Conservation (phyloP, 1,140 invertebrate genomes). For the Dreissena polymorpha region DNA sequence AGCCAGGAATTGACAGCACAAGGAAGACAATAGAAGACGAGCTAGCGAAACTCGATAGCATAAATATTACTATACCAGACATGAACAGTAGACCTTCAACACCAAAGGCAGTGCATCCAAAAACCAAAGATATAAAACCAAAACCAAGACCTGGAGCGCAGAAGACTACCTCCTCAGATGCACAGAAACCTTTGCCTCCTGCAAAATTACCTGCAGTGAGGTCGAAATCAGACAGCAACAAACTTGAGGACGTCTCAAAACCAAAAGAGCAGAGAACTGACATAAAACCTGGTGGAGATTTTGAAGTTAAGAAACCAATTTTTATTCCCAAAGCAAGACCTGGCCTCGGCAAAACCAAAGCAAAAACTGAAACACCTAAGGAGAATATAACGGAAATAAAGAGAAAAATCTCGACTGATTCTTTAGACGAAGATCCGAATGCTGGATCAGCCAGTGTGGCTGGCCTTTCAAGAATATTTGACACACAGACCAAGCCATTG, state of each 20-base stretch:
- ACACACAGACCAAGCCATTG: slow-evolving; percentile 46
- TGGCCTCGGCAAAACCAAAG: slow-evolving; percentile 14
- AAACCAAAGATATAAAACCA: slow-evolving; percentile 11
- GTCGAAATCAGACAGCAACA: slow-evolving; percentile 28
- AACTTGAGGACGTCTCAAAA: background rate
- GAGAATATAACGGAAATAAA: background rate
- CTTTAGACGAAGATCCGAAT: slow-evolving; percentile 46
- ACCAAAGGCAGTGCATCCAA: slow-evolving; percentile 16
- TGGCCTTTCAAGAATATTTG: slow-evolving; percentile 43
- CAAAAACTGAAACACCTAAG: background rate
- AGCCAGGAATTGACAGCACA: slow-evolving; percentile 31
- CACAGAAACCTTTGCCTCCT: background rate
- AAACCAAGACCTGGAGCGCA: background rate
- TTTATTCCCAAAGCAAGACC: slow-evolving; percentile 46
- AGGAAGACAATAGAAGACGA: slow-evolving; percentile 41
- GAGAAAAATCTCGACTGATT: slow-evolving; percentile 51
- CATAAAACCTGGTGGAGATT: background rate
- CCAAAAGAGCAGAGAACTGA: background rate
- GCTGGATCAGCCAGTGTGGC: slow-evolving; percentile 45
- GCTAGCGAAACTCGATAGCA: slow-evolving; percentile 35
- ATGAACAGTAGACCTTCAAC: background rate
- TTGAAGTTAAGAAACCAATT: slow-evolving; percentile 34
- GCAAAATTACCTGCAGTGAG: slow-evolving; percentile 12
- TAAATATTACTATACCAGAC: slow-evolving; percentile 38
- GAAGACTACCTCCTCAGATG: background rate